Conservation (phyloP, 2,888 invertebrate genomes). For the Choreutis nemorana region DNA sequence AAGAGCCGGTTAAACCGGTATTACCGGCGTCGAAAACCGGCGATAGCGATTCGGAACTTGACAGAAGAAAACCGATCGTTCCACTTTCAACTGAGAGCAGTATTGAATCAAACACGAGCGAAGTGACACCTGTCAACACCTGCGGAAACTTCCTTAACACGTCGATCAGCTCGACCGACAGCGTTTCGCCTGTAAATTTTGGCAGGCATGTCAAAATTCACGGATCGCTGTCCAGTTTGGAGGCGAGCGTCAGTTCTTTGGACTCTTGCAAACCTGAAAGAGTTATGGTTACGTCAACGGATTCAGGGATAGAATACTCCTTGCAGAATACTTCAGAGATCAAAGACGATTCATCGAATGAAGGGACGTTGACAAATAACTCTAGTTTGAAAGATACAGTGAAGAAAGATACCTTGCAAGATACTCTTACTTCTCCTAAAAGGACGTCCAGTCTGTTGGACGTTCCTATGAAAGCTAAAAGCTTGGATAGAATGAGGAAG, state of each 20-base stretch:
- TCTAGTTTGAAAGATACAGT: constrained; percentile 45
- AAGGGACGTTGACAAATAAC: constrained; percentile 56
- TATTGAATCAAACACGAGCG: constrained; percentile 46
- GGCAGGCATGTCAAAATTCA: constrained; percentile 48
- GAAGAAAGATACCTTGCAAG: constrained; percentile 26
- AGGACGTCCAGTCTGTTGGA: constrained; percentile 48
- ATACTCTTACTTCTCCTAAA: constrained; percentile 43
- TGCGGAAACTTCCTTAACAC: constrained; percentile 36
- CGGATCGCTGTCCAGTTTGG: constrained; percentile 53
- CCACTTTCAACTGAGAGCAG: constrained; percentile 45
- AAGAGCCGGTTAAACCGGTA: constrained; percentile 19
- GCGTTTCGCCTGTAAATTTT: constrained; percentile 54
- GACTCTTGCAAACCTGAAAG: constrained; percentile 50
- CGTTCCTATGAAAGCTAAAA: constrained; percentile 47
- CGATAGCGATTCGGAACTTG: constrained; percentile 29
- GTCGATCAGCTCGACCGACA: constrained; percentile 56
- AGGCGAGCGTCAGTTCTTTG: constrained; percentile 57
- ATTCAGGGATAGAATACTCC: constrained; percentile 58
- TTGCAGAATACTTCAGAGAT: constrained; percentile 42
- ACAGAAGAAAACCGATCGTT: constrained; percentile 35
- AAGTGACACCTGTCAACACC: constrained; percentile 39
- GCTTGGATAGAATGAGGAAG: constrained; percentile 59
- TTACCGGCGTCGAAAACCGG: too few species aligned
- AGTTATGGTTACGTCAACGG: constrained; percentile 52
- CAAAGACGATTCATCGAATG: constrained; percentile 55